Evolutionary conservation across 2,888 invertebrate species (phyloP), one percentile per base, ranked within the genome.

Genomic region (Phengaris arion): DNA sequence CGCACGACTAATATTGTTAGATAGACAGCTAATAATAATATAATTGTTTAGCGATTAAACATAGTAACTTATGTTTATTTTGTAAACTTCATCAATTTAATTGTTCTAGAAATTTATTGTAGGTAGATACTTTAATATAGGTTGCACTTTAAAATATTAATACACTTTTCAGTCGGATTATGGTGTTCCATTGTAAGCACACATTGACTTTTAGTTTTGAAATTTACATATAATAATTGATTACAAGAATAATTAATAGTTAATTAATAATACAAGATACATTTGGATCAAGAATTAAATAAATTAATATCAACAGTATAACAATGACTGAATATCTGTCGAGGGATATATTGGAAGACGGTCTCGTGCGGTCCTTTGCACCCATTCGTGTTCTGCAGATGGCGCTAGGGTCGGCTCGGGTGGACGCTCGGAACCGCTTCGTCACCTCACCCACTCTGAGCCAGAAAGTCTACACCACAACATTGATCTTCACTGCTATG

Each of bases 311-410:
- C 15, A 15, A 22, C 3, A 57, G 15, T 7, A 8, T 57, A 3
- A 64, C 6, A 55, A 75, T 75, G 75, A 45, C 54, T 6, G 75
- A 75, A 69, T 75, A 69, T 55, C 45, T 75, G 35, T 75, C 75
- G 22, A 75, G 45, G 8, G 75, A 75, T 46, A 75, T 75, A 45
- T 75, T 75, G 48, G 75, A 75, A 46, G 75, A 76, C n/a, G 68
- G 22, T 10, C 45, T 48, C 22, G 54, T 69, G 46, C 68, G 22
- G 13, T 59, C 22, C 70, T 57, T 74, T 15, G 74, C 68, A 10
- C 68, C 54, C 4, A 15, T 68, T 4, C 52, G 48, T 52, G 2
- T 46, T 35, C 8, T 69, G 15, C 52, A 74, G 12, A 74, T 74
- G 68, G 51, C 22, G 12, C 12, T 70, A 2, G 70, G 70, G 0